phyloP scores from a whole-genome alignment of 2,797 vertebrate species.

The Salarias fasciatus region DNA sequence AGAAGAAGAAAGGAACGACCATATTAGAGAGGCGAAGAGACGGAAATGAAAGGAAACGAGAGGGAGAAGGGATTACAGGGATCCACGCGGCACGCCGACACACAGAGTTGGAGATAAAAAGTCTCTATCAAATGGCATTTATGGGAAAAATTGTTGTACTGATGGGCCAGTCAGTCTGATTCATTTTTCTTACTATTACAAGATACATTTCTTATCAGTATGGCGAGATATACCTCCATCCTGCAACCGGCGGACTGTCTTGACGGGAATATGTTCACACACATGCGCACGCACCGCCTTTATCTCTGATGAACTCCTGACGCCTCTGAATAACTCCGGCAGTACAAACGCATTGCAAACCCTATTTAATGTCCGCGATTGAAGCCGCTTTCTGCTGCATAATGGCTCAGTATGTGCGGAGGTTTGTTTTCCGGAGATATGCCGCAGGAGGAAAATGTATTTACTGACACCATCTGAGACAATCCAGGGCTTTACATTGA shows the following conservation, averaged over 20 bases:
- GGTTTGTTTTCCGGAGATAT: conserved; percentile 56
- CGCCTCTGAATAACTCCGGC: conserved; percentile 41
- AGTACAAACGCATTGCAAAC: conserved; percentile 30
- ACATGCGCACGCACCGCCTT: conserved; percentile 8
- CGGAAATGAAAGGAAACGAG: conserved; percentile 25
- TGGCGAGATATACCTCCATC: conserved; percentile 49
- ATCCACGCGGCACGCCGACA: conserved; percentile 27
- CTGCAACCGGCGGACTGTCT: conserved; percentile 30
- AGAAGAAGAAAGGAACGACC: conserved; percentile 31
- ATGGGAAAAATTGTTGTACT: conserved; percentile 26
- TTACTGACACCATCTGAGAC: conserved; percentile 44
- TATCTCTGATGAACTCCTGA: conserved; percentile 45
- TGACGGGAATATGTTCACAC: conserved; percentile 22
- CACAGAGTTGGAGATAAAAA: conserved; percentile 33
- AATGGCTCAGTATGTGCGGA: conserved; percentile 36
- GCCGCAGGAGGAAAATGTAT: conserved; percentile 36
- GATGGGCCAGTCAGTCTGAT: conserved; percentile 33
- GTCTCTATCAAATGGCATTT: conserved; percentile 38
- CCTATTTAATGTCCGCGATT: conserved; percentile 44
- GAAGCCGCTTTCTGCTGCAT: conserved; percentile 29
- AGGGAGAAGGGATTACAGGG: conserved; percentile 24
- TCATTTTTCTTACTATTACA: conserved; percentile 50
- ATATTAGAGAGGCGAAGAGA: conserved; percentile 35
- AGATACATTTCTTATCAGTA: conserved; percentile 51
- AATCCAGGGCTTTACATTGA: conserved; percentile 32